Conservation (phyloP, 2,888 invertebrate genomes). For the Argynnis bischoffii region DNA sequence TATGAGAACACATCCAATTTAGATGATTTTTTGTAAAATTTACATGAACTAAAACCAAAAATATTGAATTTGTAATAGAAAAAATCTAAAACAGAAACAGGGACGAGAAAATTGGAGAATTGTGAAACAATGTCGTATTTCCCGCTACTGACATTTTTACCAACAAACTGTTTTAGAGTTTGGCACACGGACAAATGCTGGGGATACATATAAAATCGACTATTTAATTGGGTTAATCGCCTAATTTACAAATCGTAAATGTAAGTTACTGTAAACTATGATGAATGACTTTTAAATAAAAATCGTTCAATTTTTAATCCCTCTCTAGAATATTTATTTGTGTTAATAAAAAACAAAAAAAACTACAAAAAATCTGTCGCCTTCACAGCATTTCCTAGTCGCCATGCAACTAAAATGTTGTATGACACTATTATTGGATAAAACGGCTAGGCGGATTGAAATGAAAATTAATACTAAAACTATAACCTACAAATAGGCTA, state of each 20-base stretch:
- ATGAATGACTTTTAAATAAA: not conserved
- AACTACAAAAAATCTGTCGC: no score
- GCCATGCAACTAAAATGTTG: no score
- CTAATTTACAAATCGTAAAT: conserved; percentile 1
- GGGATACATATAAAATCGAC: conserved; percentile 5
- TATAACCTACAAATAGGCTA: no score
- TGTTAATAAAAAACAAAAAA: no score
- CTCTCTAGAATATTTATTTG: no score
- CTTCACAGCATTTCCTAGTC: no score
- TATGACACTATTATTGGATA: no score
- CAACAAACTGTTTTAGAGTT: conserved; percentile 20
- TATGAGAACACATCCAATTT: no score
- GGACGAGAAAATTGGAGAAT: not conserved
- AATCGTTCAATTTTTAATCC: no score
- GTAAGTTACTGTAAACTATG: not conserved
- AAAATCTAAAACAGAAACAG: not conserved
- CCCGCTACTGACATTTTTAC: conserved; percentile 14
- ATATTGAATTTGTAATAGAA: not conserved
- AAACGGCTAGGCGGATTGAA: no score
- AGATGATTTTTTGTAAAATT: not conserved
- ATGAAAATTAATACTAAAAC: no score
- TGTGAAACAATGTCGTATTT: conserved; percentile 2
- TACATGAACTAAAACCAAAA: not conserved
- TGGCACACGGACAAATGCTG: conserved; percentile 22
- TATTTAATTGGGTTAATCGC: conserved; percentile 29